phyloP scores from a whole-genome alignment of 2,113 vertebrate genomes.

The Todiramphus chloris region DNA sequence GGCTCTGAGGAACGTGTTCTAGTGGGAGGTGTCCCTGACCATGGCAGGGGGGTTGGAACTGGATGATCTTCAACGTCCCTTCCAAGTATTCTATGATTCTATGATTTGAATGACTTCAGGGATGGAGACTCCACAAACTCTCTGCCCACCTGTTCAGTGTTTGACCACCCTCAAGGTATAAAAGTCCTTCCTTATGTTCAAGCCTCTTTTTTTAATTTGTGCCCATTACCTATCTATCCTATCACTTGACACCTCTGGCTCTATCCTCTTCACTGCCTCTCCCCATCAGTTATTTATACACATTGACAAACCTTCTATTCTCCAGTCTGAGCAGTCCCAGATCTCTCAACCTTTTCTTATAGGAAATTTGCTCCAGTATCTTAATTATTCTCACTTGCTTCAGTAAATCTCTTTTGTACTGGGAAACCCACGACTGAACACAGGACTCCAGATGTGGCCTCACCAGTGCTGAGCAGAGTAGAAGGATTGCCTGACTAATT shows the following conservation, averaged over 20 bases:
- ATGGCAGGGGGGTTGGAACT: too few relatives aligned
- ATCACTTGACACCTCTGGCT: neutral
- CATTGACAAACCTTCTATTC: neutral
- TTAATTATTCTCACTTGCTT: neutral
- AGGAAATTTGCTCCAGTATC: neutral
- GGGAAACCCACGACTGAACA: neutral
- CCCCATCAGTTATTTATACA: neutral
- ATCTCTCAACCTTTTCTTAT: neutral
- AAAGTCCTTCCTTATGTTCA: neutral
- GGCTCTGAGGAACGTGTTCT: too few relatives aligned
- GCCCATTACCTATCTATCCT: fast-evolving
- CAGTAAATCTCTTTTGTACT: neutral
- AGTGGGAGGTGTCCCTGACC: too few relatives aligned
- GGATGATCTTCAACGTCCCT: too few relatives aligned
- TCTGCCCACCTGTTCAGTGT: neutral
- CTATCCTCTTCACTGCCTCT: neutral
- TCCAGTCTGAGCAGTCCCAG: neutral
- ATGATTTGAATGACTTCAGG: neutral
- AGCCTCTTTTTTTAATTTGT: neutral
- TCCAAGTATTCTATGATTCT: too few relatives aligned
- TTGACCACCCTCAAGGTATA: neutral
- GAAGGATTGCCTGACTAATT: neutral
- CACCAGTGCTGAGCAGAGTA: neutral
- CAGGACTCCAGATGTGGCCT: neutral
- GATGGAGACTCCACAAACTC: neutral